Percentiles rank a stretch among this genome's conserved stretches.
phyloP scores from a whole-genome alignment of 2,797 vertebrate species.

The Naso thynnoides region DNA sequence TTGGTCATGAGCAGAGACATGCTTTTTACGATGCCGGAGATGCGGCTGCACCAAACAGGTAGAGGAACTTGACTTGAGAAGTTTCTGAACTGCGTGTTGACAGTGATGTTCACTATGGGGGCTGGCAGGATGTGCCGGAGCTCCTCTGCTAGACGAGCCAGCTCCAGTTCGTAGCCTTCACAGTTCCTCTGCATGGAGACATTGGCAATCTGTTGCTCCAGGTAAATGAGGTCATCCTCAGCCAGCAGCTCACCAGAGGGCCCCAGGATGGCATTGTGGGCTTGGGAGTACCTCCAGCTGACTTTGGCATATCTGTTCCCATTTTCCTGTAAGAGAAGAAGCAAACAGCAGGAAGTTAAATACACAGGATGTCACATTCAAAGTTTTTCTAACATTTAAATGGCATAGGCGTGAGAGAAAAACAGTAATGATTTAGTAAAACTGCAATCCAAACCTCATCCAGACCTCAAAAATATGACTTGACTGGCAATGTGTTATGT shows the following conservation, averaged over 20 bases:
- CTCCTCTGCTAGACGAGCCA: constrained; percentile 88
- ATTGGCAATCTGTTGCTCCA: constrained; percentile 92
- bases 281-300: constrained; percentile 91
- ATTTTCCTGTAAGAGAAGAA: constrained; percentile 76
- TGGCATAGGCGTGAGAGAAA: constrained; percentile 26
- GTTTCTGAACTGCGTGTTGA: constrained; percentile 89
- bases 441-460: constrained; percentile 44
- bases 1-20: constrained; percentile 91
- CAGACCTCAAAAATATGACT: constrained; percentile 58
- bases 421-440: constrained; percentile 58
- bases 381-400: constrained; percentile 38
- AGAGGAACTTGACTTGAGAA: constrained; percentile 82
- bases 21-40: constrained; percentile 91
- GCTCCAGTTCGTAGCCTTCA: constrained; percentile 90
- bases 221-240: constrained; percentile 91
- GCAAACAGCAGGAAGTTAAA: constrained; percentile 48
- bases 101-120: constrained; percentile 90
- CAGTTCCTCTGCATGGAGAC: constrained; percentile 90
- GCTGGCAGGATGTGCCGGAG: constrained; percentile 90
- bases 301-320: constrained; percentile 75
- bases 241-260: constrained; percentile 96
- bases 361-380: constrained; percentile 23
- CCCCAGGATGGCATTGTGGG: constrained; percentile 93
- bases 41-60: constrained; percentile 91
- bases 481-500: constrained; percentile 42